phyloP scores from a whole-genome alignment of 2,113 vertebrate genomes.

The Nothoprocta pentlandii region DNA sequence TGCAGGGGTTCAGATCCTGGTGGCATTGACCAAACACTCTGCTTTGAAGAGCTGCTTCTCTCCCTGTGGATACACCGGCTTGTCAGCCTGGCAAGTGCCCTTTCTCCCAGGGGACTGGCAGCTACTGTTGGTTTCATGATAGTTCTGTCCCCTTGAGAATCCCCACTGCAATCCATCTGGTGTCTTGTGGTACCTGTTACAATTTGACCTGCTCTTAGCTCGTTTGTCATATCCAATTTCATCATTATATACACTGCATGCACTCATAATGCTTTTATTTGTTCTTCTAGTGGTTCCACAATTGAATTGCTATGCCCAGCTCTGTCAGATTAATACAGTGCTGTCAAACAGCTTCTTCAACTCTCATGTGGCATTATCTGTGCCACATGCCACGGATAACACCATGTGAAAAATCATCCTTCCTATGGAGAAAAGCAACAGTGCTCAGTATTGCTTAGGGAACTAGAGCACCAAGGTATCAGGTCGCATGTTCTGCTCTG shows the following conservation, averaged over 20 bases:
- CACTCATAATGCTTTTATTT: neutral
- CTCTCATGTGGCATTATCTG: conserved; percentile 16
- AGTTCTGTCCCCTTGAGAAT: neutral
- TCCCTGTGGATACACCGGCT: neutral
- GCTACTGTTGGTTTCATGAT: neutral
- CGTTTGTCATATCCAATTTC: neutral
- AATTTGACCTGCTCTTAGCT: neutral
- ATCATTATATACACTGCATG: neutral
- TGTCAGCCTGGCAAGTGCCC: neutral
- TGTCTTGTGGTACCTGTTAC: neutral
- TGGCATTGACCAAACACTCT: neutral
- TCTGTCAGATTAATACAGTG: conserved; percentile 16
- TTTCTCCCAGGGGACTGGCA: neutral
- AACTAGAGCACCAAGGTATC: conserved; percentile 19
- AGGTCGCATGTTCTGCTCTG: conserved; percentile 32
- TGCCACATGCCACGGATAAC: neutral
- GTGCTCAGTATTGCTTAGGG: conserved; percentile 23
- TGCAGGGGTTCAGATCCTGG: neutral
- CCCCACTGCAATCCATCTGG: neutral
- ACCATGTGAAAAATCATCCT: neutral
- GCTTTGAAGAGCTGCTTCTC: neutral
- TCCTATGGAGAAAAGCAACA: conserved; percentile 28
- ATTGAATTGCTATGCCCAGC: neutral
- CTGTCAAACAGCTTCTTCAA: conserved; percentile 21
- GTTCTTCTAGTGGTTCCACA: neutral